Conservation (phyloP, 53 echinoderm and acorn worm genomes). For the Echinometra lucunter region DNA sequence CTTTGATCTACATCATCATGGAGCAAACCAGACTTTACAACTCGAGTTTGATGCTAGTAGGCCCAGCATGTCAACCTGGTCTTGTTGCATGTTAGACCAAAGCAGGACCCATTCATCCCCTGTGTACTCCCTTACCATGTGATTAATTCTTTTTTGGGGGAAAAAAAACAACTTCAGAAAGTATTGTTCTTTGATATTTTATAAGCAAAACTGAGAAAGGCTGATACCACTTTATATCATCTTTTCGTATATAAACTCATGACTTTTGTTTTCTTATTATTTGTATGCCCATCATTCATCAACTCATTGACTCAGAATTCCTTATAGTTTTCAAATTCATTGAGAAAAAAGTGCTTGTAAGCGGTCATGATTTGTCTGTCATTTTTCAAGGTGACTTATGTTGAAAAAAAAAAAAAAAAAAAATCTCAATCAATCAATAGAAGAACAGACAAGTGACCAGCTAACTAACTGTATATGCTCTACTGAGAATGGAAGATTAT, state of each 20-base stretch:
- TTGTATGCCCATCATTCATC: not conserved
- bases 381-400: not conserved
- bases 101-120: not conserved
- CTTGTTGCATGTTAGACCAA: not conserved
- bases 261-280: not conserved
- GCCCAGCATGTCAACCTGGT: not conserved
- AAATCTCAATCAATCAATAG: too few species aligned
- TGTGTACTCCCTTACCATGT: not conserved
- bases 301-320: not conserved
- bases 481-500: not conserved
- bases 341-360: too few species aligned
- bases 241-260: not conserved
- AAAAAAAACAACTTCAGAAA: not conserved
- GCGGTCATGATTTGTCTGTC: too few species aligned
- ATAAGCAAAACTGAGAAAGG: constrained; percentile 28
- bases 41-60: not conserved
- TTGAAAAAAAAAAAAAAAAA: too few species aligned
- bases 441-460: too few species aligned
- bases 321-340: too few species aligned
- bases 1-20: not conserved
- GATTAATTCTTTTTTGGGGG: not conserved
- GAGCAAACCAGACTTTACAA: not conserved
- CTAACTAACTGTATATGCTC: too few species aligned
- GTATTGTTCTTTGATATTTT: constrained; percentile 4
- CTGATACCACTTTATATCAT: constrained; percentile 32